A percentile compares a stretch with the other conserved stretches of the same genome.
Evolutionary conservation across 1,140 invertebrate species (phyloP).

Genomic region (Dryas iulia): DNA sequence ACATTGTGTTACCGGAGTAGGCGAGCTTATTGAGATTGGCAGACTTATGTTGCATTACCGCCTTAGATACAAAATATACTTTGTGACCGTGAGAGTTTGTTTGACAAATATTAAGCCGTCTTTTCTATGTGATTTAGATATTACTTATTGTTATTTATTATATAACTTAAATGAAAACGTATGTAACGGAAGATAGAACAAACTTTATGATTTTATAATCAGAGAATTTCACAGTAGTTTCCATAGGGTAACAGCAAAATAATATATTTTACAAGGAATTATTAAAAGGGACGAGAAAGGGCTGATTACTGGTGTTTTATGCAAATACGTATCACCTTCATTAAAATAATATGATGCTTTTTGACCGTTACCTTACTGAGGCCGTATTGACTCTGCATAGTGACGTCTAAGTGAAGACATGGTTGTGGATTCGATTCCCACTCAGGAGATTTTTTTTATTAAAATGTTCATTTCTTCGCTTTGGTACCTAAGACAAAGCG

Average conservation of each 20-base stretch:
- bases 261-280: background rate
- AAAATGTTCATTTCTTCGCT: too few relatives aligned
- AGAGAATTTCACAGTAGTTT: background rate
- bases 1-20: background rate
- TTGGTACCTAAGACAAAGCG: too few relatives aligned
- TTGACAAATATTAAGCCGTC: background rate
- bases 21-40: background rate
- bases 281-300: background rate
- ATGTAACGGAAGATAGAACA: background rate
- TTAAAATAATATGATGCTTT: constrained; percentile 54
- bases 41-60: background rate
- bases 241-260: background rate
- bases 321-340: constrained; percentile 43
- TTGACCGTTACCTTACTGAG: constrained; percentile 36
- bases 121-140: background rate
- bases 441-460: too few relatives aligned
- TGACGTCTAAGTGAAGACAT: too few relatives aligned
- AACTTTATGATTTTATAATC: background rate
- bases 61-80: background rate
- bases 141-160: background rate
- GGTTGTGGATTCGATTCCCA: too few relatives aligned
- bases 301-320: constrained; percentile 31
- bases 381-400: too few relatives aligned
- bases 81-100: background rate
- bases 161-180: background rate